A percentile compares a stretch with the other conserved stretches of the same genome.
phyloP scores from a whole-genome alignment of 2,113 vertebrate genomes.

The Polyodon spathula region DNA sequence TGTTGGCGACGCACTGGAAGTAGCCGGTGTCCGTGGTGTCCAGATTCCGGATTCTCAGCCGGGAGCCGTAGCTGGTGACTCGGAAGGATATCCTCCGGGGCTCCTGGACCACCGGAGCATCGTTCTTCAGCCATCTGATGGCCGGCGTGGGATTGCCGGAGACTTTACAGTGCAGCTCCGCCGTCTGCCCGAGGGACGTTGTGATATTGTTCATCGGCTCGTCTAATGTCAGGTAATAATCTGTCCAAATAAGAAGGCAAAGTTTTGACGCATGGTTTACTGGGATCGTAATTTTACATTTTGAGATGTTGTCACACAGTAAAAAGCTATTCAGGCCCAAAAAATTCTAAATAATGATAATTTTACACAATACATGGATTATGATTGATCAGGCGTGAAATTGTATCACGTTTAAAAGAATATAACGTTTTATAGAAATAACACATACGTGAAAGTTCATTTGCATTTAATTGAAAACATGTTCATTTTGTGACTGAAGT shows the following conservation, averaged over 20 bases:
- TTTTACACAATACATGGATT: too few relatives aligned
- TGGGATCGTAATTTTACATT: too few relatives aligned
- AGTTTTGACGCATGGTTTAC: too few relatives aligned
- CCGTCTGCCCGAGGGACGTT: slow-evolving; percentile 83
- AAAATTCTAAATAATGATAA: too few relatives aligned
- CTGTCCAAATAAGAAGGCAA: slow-evolving; percentile 38
- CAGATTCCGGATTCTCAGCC: slow-evolving; percentile 85
- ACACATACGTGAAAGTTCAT: too few relatives aligned
- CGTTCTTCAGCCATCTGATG: slow-evolving; percentile 92
- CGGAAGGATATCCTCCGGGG: slow-evolving; percentile 82
- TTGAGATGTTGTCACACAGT: too few relatives aligned
- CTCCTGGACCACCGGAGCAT: slow-evolving; percentile 89
- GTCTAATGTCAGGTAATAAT: slow-evolving; percentile 72
- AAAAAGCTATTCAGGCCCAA: too few relatives aligned
- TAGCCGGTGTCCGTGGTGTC: slow-evolving; percentile 96
- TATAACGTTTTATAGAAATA: too few relatives aligned
- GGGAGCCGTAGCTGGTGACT: slow-evolving; percentile 73
- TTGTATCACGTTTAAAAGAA: too few relatives aligned
- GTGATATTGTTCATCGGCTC: slow-evolving; percentile 98
- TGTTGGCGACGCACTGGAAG: slow-evolving; percentile 92
- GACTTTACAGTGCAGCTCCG: slow-evolving; percentile 83
- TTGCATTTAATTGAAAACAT: too few relatives aligned
- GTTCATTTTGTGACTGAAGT: too few relatives aligned
- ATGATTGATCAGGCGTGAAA: too few relatives aligned
- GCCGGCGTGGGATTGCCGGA: slow-evolving; percentile 74